phyloP scores from a whole-genome alignment of 37 sponge, comb jelly and placozoan species.

The Beroe forskalii region DNA sequence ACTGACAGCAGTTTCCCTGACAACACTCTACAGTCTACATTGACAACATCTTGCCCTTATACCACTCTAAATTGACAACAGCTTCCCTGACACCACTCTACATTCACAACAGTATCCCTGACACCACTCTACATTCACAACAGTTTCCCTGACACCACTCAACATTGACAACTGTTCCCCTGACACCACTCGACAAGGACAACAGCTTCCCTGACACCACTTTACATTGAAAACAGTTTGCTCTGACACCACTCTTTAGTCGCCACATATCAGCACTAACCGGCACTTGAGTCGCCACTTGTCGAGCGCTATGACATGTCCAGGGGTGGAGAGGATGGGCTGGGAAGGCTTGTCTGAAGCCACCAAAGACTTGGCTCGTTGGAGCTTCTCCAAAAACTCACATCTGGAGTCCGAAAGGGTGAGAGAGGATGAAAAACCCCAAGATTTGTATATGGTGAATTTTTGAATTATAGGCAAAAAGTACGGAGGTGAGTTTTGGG shows the following conservation, averaged over 20 bases:
- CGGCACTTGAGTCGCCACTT: constrained; percentile 64
- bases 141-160: neutral
- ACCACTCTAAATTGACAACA: too few species aligned
- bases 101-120: neutral
- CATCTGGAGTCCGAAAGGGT: constrained; percentile 74
- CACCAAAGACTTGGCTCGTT: constrained; percentile 73
- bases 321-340: constrained; percentile 79
- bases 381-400: constrained; percentile 86
- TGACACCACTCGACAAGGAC: too few species aligned
- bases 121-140: neutral
- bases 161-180: neutral
- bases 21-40: too few species aligned
- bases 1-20: too few species aligned
- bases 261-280: neutral
- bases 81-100: too few species aligned
- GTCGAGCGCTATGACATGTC: constrained; percentile 4
- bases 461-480: too few species aligned
- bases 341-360: constrained; percentile 35
- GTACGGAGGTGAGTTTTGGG: too few species aligned
- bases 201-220: neutral
- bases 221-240: too few species aligned
- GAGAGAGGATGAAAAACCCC: too few species aligned
- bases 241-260: too few species aligned
- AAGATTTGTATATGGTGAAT: too few species aligned
- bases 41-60: too few species aligned